Conservation (phyloP, 2,888 invertebrate genomes). For the Lottia scabra region DNA sequence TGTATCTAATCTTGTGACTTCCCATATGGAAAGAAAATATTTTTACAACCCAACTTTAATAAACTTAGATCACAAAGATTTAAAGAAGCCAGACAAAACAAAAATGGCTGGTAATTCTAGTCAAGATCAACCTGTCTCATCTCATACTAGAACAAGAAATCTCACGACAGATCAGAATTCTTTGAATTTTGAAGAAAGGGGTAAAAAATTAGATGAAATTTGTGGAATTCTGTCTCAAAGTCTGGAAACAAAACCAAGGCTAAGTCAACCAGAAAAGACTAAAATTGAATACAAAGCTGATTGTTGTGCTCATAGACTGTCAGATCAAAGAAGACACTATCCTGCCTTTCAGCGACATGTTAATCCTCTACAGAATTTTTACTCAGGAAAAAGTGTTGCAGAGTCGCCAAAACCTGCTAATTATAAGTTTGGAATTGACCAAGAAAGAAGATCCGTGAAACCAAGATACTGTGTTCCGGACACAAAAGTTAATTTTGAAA, state of each 20-base stretch:
- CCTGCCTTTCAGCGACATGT: too few relatives aligned
- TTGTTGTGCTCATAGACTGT: too few relatives aligned
- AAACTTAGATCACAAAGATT: too few relatives aligned
- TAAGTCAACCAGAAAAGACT: too few relatives aligned
- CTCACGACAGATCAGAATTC: not conserved
- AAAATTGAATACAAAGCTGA: too few relatives aligned
- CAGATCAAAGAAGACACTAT: too few relatives aligned
- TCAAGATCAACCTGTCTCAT: not conserved
- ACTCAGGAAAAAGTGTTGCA: too few relatives aligned
- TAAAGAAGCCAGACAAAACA: too few relatives aligned
- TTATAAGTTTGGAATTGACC: not conserved
- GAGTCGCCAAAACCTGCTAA: not conserved
- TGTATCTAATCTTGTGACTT: too few relatives aligned
- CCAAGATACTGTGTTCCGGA: not conserved
- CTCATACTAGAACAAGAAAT: not conserved
- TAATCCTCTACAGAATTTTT: too few relatives aligned
- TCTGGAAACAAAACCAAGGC: not conserved
- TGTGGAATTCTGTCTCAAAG: constrained; percentile 1
- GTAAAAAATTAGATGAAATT: not conserved
- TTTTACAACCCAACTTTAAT: too few relatives aligned
- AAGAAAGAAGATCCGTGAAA: not conserved
- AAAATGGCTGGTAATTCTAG: not conserved
- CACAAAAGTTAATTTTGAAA: not conserved
- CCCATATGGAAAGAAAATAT: too few relatives aligned
- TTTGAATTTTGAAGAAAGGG: not conserved